These are phyloP conservation scores for Metallyticus violacea DNA, from an alignment of 2,888 invertebrate genomes.

Conservation along the genomic window DNA sequence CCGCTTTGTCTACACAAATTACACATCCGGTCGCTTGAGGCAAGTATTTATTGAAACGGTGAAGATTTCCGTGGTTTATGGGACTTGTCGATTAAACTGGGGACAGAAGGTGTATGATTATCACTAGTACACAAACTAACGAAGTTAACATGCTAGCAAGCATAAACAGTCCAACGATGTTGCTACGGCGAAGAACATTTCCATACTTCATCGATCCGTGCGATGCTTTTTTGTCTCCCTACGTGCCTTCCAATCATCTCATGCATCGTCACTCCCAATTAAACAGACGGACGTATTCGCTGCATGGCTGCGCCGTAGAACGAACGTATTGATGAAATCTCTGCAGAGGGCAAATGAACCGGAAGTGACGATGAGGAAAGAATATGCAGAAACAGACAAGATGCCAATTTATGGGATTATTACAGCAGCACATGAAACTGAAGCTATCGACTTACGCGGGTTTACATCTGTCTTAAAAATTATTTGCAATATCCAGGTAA, in stretches of 20 bases:
- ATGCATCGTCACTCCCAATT: neutral
- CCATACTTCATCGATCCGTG: neutral
- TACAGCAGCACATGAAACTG: no score
- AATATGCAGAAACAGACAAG: neutral
- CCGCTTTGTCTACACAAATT: no score
- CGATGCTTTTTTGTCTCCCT: neutral
- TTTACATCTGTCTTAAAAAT: no score
- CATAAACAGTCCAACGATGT: neutral
- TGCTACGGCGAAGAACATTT: neutral
- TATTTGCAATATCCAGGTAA: no score
- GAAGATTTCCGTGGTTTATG: neutral
- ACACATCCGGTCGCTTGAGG: no score
- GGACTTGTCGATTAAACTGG: neutral
- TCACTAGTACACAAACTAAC: neutral
- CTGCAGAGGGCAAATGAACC: neutral
- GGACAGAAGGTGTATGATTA: neutral
- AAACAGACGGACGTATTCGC: neutral
- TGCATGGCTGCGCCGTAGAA: no score
- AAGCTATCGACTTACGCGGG: no score
- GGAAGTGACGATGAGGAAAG: neutral
- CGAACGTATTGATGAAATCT: no score
- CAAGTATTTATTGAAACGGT: neutral
- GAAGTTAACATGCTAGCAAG: neutral
- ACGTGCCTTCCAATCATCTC: neutral
- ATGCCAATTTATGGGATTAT: neutral